These are phyloP conservation scores for Stegostoma tigrinum DNA, from an alignment of 2,113 vertebrate genomes.

Conservation along the genomic window DNA sequence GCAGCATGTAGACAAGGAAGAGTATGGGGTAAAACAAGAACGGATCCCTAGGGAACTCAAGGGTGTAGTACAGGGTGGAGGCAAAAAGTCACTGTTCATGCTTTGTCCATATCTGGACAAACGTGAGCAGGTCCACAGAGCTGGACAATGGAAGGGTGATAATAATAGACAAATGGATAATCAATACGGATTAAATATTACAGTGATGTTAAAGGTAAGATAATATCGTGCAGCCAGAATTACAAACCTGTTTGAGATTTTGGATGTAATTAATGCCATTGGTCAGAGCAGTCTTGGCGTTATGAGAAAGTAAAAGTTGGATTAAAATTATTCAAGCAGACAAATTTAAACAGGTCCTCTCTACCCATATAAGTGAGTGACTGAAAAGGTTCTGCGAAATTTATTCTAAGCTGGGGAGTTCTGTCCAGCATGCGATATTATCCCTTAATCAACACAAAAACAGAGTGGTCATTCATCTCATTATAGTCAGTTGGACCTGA, in stretches of 20 bases:
- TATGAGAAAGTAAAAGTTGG: background rate
- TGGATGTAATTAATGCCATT: background rate
- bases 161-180: background rate
- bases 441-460: background rate
- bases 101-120: background rate
- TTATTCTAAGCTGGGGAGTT: background rate
- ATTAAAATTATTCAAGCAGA: background rate
- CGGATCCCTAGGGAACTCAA: background rate
- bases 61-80: background rate
- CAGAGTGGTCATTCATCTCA: background rate
- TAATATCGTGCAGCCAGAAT: background rate
- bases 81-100: background rate
- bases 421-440: background rate
- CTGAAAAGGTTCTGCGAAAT: background rate
- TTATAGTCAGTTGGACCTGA: background rate
- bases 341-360: background rate
- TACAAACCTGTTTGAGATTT: background rate
- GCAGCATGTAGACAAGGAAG: background rate
- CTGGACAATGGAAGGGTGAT: background rate
- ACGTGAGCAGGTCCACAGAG: background rate
- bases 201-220: background rate
- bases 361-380: background rate
- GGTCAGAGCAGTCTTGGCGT: background rate
- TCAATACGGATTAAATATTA: background rate
- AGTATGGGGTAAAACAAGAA: background rate